Percentiles rank a stretch among this genome's conserved stretches.
Conservation (phyloP, 2,888 invertebrate genomes). For the Drosophila algonquin region DNA sequence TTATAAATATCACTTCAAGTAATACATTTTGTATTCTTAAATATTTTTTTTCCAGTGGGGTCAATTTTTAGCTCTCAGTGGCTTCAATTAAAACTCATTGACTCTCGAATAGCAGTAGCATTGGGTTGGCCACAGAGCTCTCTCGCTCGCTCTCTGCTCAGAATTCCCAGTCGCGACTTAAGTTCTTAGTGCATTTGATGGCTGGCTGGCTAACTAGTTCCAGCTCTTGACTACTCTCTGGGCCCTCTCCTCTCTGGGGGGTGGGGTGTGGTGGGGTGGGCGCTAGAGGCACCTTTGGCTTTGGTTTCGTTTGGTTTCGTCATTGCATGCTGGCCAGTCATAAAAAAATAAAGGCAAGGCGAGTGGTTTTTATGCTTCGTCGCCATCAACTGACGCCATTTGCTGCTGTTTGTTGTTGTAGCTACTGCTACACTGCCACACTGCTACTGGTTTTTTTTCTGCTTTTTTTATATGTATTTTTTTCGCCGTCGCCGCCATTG, state of each 20-base stretch:
- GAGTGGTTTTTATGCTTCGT: slow-evolving; percentile 75
- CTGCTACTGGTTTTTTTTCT: slow-evolving; percentile 13
- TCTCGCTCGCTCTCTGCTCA: neutral
- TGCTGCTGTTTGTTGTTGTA: slow-evolving; percentile 57
- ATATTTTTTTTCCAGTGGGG: neutral
- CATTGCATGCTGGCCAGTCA: slow-evolving; percentile 65
- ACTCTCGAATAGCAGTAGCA: slow-evolving; percentile 28
- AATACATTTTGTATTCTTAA: neutral
- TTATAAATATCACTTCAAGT: neutral
- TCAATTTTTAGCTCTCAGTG: slow-evolving; percentile 17
- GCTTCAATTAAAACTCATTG: slow-evolving; percentile 65
- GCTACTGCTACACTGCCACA: slow-evolving; percentile 11
- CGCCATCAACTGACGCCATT: slow-evolving; percentile 76
- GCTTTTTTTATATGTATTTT: slow-evolving; percentile 24
- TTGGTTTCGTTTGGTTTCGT: slow-evolving; percentile 37
- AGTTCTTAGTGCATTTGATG: slow-evolving; percentile 31
- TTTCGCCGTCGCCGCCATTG: slow-evolving; percentile 19
- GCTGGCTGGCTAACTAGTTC: slow-evolving; percentile 22
- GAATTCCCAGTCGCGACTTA: slow-evolving; percentile 7
- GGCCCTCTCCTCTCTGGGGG: neutral
- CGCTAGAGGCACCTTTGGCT: slow-evolving; percentile 17
- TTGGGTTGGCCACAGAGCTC: neutral
- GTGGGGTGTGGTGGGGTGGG: neutral
- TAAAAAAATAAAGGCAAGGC: slow-evolving; percentile 66
- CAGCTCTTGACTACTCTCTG: slow-evolving; percentile 5